Conservation (phyloP, 2,888 invertebrate genomes). For the Heterodera filipjevi region DNA sequence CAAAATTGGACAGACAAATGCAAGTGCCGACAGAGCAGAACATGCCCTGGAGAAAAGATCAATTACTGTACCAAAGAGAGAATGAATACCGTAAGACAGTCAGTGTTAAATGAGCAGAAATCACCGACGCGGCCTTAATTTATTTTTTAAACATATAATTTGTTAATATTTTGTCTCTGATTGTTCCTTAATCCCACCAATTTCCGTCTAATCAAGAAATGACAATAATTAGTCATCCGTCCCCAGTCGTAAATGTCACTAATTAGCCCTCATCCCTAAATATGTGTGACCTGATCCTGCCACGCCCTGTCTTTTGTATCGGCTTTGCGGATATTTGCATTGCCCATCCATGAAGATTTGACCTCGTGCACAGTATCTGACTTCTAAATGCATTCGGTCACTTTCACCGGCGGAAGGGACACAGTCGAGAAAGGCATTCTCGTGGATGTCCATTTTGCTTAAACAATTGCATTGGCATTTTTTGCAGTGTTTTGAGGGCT, state of each 20-base stretch:
- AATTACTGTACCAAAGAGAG: slow-evolving; percentile 26
- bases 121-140: slow-evolving; percentile 58
- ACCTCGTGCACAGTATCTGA: slow-evolving; percentile 47
- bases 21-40: slow-evolving; percentile 64
- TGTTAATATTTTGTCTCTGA: background rate
- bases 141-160: background rate
- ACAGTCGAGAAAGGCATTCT: slow-evolving; percentile 59
- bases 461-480: slow-evolving; percentile 29
- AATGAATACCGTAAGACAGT: slow-evolving; percentile 62
- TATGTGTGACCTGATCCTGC: slow-evolving; percentile 59
- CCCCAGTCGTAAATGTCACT: background rate
- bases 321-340: slow-evolving; percentile 47
- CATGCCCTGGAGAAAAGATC: slow-evolving; percentile 55
- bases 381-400: slow-evolving; percentile 36
- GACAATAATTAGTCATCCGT: no score
- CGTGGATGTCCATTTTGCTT: slow-evolving; percentile 61
- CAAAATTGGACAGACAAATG: slow-evolving; percentile 63
- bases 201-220: no score
- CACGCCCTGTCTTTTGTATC: slow-evolving; percentile 62
- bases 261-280: slow-evolving; percentile 28
- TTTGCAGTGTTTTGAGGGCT: background rate
- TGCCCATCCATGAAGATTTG: slow-evolving; percentile 59
- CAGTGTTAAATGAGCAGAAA: slow-evolving; percentile 64
- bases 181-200: background rate
- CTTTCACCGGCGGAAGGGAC: slow-evolving; percentile 50